phyloP scores from a whole-genome alignment of 2,888 invertebrate genomes.

The Galerucella calmariensis region DNA sequence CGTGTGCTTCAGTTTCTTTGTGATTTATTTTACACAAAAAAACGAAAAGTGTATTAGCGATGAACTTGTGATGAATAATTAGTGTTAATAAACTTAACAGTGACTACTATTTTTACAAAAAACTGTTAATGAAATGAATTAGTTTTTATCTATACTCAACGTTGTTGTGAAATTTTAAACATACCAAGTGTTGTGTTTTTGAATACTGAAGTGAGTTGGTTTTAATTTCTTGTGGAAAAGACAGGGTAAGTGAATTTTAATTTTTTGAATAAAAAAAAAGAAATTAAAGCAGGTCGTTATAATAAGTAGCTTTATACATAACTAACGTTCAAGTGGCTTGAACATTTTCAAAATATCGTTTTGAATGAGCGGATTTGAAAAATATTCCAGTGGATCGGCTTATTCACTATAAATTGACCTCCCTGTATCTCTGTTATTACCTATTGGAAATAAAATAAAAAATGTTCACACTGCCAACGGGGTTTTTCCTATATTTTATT shows the following conservation, averaged over 20 bases:
- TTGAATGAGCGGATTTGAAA: too few relatives aligned
- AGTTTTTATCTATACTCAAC: slow-evolving; percentile 2
- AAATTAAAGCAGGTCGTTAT: too few relatives aligned
- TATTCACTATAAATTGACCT: too few relatives aligned
- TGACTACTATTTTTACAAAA: slow-evolving; percentile 14
- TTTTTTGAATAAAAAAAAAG: background rate
- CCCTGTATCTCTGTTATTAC: too few relatives aligned
- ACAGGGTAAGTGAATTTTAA: slow-evolving; percentile 12
- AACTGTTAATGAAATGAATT: slow-evolving; percentile 20
- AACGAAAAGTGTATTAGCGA: slow-evolving; percentile 23
- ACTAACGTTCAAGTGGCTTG: too few relatives aligned
- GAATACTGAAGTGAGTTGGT: slow-evolving; percentile 24
- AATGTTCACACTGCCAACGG: too few relatives aligned
- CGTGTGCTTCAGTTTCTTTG: slow-evolving; percentile 16
- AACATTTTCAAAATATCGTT: too few relatives aligned
- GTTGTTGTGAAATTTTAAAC: slow-evolving; percentile 2
- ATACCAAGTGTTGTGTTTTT: slow-evolving; percentile 14
- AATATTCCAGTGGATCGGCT: too few relatives aligned
- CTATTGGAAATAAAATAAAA: too few relatives aligned
- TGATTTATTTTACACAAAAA: slow-evolving; percentile 2
- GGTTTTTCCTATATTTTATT: too few relatives aligned
- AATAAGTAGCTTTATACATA: too few relatives aligned
- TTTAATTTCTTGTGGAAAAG: slow-evolving; percentile 4
- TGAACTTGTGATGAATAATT: slow-evolving; percentile 26
- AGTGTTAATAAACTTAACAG: slow-evolving; percentile 27